Evolutionary conservation across 2,113 vertebrate species (phyloP).

Genomic region (Erythrocercus mccallii): DNA sequence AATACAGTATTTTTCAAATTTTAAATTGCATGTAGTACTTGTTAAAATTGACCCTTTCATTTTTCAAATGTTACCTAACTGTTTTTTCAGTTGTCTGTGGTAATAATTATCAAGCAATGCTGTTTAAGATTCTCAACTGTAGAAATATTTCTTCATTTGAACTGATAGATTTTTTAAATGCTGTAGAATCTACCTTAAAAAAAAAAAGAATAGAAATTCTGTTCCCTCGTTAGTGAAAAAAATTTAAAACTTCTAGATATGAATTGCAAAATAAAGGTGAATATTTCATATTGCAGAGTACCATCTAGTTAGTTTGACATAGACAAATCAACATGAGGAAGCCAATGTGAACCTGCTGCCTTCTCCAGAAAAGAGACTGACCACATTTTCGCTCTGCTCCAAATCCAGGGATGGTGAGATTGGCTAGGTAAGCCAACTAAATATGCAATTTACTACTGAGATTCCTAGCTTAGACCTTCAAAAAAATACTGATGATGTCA

Average conservation of each 20-base stretch:
- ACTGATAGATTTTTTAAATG: not conserved
- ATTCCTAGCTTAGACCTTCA: not conserved
- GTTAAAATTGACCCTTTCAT: not conserved
- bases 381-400: not conserved
- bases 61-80: not conserved
- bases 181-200: not conserved
- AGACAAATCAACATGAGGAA: not conserved
- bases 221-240: not conserved
- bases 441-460: not conserved
- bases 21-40: not conserved
- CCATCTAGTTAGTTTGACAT: not conserved
- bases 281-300: not conserved
- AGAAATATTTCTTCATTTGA: not conserved
- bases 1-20: conserved; percentile 38
- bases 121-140: not conserved
- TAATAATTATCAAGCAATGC: not conserved
- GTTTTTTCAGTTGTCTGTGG: not conserved
- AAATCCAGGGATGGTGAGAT: not conserved
- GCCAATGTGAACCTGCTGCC: not conserved
- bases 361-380: not conserved
- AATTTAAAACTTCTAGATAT: not conserved
- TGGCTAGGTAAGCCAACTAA: not conserved
- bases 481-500: not conserved
- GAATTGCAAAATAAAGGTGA: not conserved
- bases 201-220: not conserved